Evolutionary conservation across 2,797 vertebrate species (phyloP).

Genomic region (Gila robusta): DNA sequence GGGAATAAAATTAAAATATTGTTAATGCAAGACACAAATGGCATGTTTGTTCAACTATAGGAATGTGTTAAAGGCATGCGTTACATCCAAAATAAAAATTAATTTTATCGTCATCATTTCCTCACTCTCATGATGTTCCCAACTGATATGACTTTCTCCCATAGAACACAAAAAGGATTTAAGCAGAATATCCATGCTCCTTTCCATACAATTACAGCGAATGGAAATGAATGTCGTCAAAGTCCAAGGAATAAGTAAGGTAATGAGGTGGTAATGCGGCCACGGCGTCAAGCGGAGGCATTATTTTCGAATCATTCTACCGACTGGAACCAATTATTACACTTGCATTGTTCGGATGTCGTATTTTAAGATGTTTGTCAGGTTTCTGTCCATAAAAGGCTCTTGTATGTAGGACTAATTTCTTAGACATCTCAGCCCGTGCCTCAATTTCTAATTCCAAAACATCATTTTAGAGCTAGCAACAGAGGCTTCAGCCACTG

Average conservation of each 20-base stretch:
- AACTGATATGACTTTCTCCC: not conserved
- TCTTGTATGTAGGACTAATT: no score
- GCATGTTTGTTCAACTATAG: not conserved
- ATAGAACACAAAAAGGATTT: not conserved
- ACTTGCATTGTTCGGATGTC: no score
- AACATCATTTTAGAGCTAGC: not conserved
- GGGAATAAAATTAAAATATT: slow-evolving; percentile 37
- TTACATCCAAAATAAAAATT: not conserved
- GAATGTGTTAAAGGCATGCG: not conserved
- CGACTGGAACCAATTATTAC: no score
- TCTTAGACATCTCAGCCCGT: no score
- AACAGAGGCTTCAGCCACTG: not conserved
- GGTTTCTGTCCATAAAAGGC: no score
- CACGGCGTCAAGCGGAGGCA: no score
- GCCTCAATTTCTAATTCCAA: not conserved
- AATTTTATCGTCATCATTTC: not conserved
- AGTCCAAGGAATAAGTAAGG: not conserved
- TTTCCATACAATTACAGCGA: not conserved
- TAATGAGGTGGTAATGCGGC: no score
- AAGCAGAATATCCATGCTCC: not conserved
- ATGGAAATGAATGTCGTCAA: not conserved
- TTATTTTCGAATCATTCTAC: no score
- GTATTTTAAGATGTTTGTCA: no score
- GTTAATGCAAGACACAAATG: not conserved
- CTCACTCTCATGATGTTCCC: not conserved